Evolutionary conservation across 2,888 invertebrate genomes (phyloP).

Genomic region (Drosophila gaucha): DNA sequence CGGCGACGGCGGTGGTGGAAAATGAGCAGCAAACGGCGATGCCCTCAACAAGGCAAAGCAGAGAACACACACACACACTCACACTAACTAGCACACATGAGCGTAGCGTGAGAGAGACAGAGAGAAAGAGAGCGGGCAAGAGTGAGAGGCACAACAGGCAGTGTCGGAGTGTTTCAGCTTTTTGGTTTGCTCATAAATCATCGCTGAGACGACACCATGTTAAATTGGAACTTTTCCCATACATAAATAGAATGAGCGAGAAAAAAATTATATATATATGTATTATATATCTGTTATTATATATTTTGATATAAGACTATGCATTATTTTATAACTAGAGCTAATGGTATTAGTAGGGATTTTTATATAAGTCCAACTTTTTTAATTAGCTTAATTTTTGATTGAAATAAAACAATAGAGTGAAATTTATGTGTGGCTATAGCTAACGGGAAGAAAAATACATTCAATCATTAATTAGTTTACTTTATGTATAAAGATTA

Average conservation of each 20-base stretch:
- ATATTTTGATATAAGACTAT: slow-evolving; percentile 12
- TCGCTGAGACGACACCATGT: slow-evolving; percentile 81
- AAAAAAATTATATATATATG: slow-evolving; percentile 24
- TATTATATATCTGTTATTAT: slow-evolving; percentile 8
- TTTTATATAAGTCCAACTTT: slow-evolving; percentile 1
- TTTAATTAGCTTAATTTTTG: slow-evolving; percentile 2
- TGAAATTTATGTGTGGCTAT: too few species aligned
- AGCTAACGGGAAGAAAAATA: not conserved
- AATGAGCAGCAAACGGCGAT: slow-evolving; percentile 59
- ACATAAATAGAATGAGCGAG: slow-evolving; percentile 66
- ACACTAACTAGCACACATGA: slow-evolving; percentile 24
- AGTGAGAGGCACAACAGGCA: slow-evolving; percentile 40
- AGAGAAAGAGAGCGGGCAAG: slow-evolving; percentile 9
- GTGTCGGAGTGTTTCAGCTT: slow-evolving; percentile 61
- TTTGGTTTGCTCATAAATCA: slow-evolving; percentile 75
- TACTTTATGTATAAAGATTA: too few species aligned
- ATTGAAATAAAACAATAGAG: not conserved
- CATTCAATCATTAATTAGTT: too few species aligned
- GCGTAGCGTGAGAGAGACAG: slow-evolving; percentile 7
- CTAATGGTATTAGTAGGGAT: slow-evolving; percentile 9
- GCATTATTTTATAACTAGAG: slow-evolving; percentile 12
- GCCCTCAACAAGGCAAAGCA: slow-evolving; percentile 50
- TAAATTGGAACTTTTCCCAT: slow-evolving; percentile 82
- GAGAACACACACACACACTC: slow-evolving; percentile 29
- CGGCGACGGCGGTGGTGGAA: slow-evolving; percentile 58